Conservation (phyloP, 2,797 vertebrate genomes). For the Thalassophryne amazonica region DNA sequence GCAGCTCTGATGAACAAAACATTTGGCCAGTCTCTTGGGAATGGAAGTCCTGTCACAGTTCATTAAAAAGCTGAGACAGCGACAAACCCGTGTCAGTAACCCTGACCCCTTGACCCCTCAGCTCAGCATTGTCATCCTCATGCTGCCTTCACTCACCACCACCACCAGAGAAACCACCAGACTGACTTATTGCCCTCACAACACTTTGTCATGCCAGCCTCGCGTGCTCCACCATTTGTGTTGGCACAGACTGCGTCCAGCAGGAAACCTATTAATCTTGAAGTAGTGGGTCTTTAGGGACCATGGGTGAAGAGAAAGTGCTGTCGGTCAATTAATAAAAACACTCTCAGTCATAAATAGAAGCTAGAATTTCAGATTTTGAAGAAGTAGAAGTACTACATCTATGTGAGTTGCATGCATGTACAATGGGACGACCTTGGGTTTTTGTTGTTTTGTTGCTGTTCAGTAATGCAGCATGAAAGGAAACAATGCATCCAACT, state of each 20-base stretch:
- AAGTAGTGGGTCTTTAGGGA: constrained; percentile 47
- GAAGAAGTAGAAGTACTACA: constrained; percentile 9
- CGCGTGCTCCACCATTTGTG: constrained; percentile 60
- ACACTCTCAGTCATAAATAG: constrained; percentile 28
- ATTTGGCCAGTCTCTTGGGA: constrained; percentile 58
- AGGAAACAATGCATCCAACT: no score
- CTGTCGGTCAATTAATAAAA: constrained; percentile 41
- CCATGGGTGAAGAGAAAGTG: constrained; percentile 28
- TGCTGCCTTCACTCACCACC: constrained; percentile 24
- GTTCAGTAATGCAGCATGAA: no score
- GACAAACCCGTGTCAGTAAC: constrained; percentile 53
- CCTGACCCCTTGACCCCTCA: constrained; percentile 32
- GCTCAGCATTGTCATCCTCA: constrained; percentile 13
- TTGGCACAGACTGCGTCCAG: constrained; percentile 61
- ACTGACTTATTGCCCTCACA: constrained; percentile 44
- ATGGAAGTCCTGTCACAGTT: constrained; percentile 72
- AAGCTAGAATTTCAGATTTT: constrained; percentile 19
- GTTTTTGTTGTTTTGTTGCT: constrained; percentile 12
- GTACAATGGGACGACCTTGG: constrained; percentile 10
- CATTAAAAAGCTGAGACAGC: constrained; percentile 61
- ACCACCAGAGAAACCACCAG: constrained; percentile 15
- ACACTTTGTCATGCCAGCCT: constrained; percentile 52
- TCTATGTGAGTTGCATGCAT: constrained; percentile 9
- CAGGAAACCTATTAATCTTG: constrained; percentile 62
- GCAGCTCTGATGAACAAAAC: constrained; percentile 73